Evolutionary conservation across 2,113 vertebrate species (phyloP).

Genomic region (Dinomys branickii): DNA sequence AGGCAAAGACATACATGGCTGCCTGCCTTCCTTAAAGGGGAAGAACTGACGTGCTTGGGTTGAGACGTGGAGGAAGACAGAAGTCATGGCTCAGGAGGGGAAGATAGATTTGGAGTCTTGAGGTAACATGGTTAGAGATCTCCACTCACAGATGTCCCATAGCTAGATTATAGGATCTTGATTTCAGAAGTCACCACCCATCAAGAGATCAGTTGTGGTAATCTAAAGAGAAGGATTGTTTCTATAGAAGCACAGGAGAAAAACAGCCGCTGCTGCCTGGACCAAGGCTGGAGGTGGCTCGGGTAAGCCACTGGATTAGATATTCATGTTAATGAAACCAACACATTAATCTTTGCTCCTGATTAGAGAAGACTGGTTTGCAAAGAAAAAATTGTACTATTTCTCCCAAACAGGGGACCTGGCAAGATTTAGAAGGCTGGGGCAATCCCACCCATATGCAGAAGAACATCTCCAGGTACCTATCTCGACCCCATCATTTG

Average conservation of each 20-base stretch:
- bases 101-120: rapidly evolving
- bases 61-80: rapidly evolving
- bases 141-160: neutral
- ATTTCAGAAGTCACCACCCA: neutral
- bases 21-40: constrained; percentile 50
- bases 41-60: neutral
- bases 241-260: neutral
- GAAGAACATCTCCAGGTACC: neutral
- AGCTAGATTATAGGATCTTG: neutral
- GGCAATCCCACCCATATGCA: no score
- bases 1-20: constrained; percentile 28
- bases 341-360: no score
- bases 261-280: rapidly evolving
- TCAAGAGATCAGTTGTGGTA: neutral
- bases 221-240: neutral
- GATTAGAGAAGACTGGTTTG: neutral
- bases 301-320: neutral
- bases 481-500: neutral
- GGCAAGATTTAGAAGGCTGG: neutral
- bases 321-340: neutral
- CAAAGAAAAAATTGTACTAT: neutral
- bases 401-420: neutral
- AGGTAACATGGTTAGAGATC: neutral
- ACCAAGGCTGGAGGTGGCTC: neutral
- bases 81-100: neutral